Evolutionary conservation across 1,140 invertebrate species (phyloP).

Genomic region (Neuroterus valhalla): DNA sequence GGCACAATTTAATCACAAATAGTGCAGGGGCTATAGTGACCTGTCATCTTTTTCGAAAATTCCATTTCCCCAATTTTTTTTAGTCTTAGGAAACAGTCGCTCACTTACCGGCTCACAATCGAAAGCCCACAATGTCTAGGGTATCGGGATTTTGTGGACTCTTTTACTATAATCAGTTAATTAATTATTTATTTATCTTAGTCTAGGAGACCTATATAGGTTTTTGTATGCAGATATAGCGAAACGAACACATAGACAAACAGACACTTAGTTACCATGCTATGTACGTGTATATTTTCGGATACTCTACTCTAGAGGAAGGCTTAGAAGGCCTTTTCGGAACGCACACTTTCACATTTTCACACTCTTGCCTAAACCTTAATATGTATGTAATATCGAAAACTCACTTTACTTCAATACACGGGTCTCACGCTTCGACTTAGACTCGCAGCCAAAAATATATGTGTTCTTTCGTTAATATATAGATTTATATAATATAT

Average conservation of each 20-base stretch:
- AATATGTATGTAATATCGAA: conserved; percentile 54
- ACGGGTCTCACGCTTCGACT: conserved; percentile 52
- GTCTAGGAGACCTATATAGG: conserved; percentile 24
- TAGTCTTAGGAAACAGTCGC: conserved; percentile 5
- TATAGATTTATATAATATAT: conserved; percentile 42
- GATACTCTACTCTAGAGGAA: conserved; percentile 20
- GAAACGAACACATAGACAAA: conserved; percentile 39
- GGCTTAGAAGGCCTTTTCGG: conserved; percentile 29
- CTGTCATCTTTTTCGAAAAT: conserved; percentile 38
- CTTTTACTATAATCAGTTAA: not conserved
- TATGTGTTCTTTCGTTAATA: conserved; percentile 50
- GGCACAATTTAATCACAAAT: conserved; percentile 68
- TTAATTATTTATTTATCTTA: conserved; percentile 20
- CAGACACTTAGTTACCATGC: conserved; percentile 45
- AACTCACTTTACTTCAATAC: conserved; percentile 58
- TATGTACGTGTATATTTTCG: conserved; percentile 32
- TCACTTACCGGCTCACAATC: conserved; percentile 7
- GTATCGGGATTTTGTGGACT: conserved; percentile 7
- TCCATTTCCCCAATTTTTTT: not conserved
- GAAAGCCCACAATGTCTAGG: conserved; percentile 2
- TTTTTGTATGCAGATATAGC: conserved; percentile 19
- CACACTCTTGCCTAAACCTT: conserved; percentile 32
- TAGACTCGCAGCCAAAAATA: conserved; percentile 56
- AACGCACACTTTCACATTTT: conserved; percentile 27
- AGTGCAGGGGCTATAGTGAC: conserved; percentile 37